Conservation (phyloP, 2,888 invertebrate species). For the Eilema depressum region DNA sequence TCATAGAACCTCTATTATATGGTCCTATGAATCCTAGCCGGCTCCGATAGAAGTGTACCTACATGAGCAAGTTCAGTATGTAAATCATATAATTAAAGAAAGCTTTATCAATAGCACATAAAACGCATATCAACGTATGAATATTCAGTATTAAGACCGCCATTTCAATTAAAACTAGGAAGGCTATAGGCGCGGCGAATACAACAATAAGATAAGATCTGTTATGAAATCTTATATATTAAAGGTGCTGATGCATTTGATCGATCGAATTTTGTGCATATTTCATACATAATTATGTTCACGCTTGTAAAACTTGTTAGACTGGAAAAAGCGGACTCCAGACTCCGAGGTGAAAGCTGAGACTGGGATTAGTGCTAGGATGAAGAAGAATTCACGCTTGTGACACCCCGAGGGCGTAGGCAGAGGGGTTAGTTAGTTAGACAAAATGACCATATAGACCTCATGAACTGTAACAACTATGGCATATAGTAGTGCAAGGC, state of each 20-base stretch:
- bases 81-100: constrained; percentile 23
- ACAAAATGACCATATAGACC: no score
- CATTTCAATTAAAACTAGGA: constrained; percentile 61
- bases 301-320: no score
- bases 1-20: constrained; percentile 16
- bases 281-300: no score
- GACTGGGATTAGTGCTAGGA: no score
- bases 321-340: no score
- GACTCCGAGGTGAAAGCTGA: no score
- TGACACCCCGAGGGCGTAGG: no score
- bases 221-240: constrained; percentile 63
- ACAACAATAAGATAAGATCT: constrained; percentile 59
- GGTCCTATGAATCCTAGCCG: constrained; percentile 1
- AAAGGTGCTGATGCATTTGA: constrained; percentile 25
- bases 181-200: constrained; percentile 51
- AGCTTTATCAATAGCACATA: constrained; percentile 20
- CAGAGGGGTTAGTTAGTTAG: no score
- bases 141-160: constrained; percentile 34
- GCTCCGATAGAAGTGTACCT: background rate
- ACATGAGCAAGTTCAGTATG: constrained; percentile 17
- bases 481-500: no score
- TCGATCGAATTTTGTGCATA: background rate
- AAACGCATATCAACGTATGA: constrained; percentile 24
- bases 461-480: no score
- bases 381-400: no score